These are phyloP conservation scores for Xestia rhomboidea DNA, from an alignment of 2,888 invertebrate genomes.

Conservation along the genomic window DNA sequence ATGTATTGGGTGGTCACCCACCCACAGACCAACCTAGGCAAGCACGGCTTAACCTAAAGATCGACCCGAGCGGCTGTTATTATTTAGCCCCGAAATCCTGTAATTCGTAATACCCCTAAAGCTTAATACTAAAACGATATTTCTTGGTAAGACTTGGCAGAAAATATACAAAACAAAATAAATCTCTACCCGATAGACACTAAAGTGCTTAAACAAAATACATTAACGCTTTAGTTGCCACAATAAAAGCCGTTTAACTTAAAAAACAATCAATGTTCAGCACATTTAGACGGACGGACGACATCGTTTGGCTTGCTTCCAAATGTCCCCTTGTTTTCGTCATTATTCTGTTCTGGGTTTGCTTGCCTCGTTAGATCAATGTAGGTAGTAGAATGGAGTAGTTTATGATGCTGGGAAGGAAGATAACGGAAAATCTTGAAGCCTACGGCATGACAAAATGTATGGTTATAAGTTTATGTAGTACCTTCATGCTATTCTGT, in stretches of 20 bases:
- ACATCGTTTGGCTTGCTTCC: slow-evolving; percentile 51
- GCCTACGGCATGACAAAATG: neutral
- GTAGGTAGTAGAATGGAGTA: neutral
- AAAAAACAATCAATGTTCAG: slow-evolving; percentile 43
- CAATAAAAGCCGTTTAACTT: slow-evolving; percentile 17
- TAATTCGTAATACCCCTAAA: too few relatives aligned
- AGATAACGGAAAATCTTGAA: neutral
- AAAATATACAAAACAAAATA: neutral
- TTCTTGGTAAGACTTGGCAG: neutral
- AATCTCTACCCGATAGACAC: neutral
- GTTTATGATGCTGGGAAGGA: slow-evolving; percentile 2
- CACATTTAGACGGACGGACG: slow-evolving; percentile 7
- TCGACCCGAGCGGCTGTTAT: too few relatives aligned
- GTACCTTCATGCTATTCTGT: too few relatives aligned
- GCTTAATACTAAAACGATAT: neutral
- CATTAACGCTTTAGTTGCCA: neutral
- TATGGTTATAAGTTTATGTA: neutral
- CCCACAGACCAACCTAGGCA: too few relatives aligned
- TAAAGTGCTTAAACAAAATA: neutral
- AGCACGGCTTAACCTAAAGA: too few relatives aligned
- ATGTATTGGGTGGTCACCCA: too few relatives aligned
- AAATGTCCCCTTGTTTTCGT: slow-evolving; percentile 43
- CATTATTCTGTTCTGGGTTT: slow-evolving; percentile 25
- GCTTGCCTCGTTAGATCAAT: slow-evolving; percentile 25
- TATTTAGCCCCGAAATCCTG: too few relatives aligned